Conservation (phyloP, 2,113 vertebrate species). For the Amazona vittata region DNA sequence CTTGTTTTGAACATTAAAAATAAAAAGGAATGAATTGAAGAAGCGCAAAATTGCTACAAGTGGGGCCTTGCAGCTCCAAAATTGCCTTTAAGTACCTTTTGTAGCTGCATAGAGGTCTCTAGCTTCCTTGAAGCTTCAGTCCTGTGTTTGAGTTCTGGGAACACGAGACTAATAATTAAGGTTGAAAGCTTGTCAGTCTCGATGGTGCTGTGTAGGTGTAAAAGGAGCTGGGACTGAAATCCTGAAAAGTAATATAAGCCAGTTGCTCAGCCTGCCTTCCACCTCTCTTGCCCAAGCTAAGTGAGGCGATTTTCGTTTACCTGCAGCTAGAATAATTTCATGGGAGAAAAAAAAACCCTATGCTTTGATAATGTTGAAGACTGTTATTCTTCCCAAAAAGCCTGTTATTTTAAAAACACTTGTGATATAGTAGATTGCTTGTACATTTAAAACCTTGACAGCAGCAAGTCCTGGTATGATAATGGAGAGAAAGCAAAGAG, state of each 20-base stretch:
- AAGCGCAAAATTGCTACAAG: background rate
- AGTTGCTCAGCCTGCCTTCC: background rate
- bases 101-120: background rate
- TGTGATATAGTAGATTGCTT: background rate
- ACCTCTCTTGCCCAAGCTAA: background rate
- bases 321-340: background rate
- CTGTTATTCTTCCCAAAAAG: background rate
- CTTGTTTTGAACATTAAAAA: background rate
- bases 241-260: background rate
- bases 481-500: background rate
- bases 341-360: background rate
- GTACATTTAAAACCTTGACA: background rate
- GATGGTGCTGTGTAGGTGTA: background rate
- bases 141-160: background rate
- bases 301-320: background rate
- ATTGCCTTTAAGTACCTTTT: background rate
- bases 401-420: background rate
- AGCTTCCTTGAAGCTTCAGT: background rate
- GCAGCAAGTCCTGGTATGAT: background rate
- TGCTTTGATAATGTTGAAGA: background rate
- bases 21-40: background rate
- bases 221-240: background rate
- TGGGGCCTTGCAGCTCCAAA: background rate
- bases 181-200: background rate
- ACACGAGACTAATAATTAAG: background rate